A percentile compares a stretch with the other conserved stretches of the same genome.
Evolutionary conservation across 2,113 vertebrate genomes (phyloP).

Genomic region (Gorsachius goisagi): DNA sequence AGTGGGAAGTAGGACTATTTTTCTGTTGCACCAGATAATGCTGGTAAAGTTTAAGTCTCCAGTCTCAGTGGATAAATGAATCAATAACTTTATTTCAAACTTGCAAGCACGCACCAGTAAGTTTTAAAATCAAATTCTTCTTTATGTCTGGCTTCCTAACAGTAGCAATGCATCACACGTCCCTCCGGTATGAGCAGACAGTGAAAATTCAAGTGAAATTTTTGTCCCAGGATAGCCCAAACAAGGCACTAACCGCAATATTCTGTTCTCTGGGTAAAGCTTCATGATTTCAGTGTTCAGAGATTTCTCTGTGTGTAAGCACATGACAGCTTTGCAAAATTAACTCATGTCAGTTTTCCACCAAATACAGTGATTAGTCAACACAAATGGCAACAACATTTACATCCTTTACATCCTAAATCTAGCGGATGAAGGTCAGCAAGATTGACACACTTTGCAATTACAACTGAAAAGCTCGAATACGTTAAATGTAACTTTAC

Average conservation of each 20-base stretch:
- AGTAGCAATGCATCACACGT: background rate
- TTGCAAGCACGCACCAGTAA: background rate
- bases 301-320: background rate
- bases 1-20: background rate
- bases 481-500: background rate
- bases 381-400: background rate
- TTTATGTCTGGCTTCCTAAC: background rate
- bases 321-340: background rate
- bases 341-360: background rate
- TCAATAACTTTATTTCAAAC: background rate
- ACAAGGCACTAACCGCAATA: background rate
- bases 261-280: background rate
- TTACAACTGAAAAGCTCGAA: background rate
- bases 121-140: background rate
- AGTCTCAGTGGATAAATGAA: background rate
- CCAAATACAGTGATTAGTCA: background rate
- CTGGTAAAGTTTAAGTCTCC: background rate
- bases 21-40: background rate
- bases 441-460: background rate
- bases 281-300: rapidly evolving
- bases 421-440: background rate
- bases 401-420: background rate
- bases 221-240: background rate
- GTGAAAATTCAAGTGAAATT: background rate
- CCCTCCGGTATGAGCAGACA: background rate